Evolutionary conservation across 1,140 invertebrate species (phyloP).

Genomic region (Teleogryllus occipitalis): DNA sequence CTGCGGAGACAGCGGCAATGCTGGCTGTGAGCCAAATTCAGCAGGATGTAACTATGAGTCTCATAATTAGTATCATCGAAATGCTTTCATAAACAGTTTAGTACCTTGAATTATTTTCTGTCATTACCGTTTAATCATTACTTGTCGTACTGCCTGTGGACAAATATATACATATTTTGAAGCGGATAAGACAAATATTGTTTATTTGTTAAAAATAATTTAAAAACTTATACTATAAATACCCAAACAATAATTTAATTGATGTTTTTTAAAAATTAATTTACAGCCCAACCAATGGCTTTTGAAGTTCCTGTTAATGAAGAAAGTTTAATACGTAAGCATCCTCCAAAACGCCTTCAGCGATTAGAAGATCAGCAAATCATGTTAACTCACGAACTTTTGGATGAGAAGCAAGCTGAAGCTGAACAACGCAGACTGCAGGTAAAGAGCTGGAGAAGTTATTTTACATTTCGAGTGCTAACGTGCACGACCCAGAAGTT

Average conservation of each 20-base stretch:
- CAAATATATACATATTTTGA: no score
- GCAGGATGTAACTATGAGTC: no score
- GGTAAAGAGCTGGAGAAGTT: slow-evolving; percentile 14
- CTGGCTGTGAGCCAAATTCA: no score
- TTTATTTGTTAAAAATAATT: not conserved
- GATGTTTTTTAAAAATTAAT: not conserved
- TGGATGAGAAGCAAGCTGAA: slow-evolving; percentile 33
- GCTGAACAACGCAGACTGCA: slow-evolving; percentile 32
- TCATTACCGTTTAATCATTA: no score
- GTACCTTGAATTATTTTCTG: no score
- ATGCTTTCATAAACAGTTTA: no score
- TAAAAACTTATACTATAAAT: not conserved
- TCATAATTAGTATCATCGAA: no score
- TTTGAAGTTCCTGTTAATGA: slow-evolving; percentile 31
- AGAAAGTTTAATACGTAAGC: slow-evolving; percentile 30
- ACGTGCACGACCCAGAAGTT: no score
- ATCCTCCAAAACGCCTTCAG: slow-evolving; percentile 33
- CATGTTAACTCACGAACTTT: slow-evolving; percentile 30
- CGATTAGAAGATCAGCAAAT: slow-evolving; percentile 32
- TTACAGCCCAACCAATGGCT: slow-evolving; percentile 28
- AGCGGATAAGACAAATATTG: not conserved
- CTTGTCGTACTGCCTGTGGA: no score
- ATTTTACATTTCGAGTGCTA: no score
- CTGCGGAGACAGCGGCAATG: no score
- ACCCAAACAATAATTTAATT: no score